phyloP scores from a whole-genome alignment of 2,797 vertebrate species.

The Sebastiscus tertius region DNA sequence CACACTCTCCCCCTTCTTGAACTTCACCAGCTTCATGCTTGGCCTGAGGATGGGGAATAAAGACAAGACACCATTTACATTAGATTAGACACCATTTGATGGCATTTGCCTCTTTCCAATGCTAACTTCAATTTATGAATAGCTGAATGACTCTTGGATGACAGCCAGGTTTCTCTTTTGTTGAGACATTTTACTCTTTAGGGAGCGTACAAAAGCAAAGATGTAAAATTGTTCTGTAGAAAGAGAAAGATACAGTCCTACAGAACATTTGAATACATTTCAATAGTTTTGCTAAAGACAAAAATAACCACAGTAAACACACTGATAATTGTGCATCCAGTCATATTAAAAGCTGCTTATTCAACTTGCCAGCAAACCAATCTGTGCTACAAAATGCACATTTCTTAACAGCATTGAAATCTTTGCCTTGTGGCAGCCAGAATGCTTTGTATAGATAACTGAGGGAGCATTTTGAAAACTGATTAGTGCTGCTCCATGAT shows the following conservation, averaged over 20 bases:
- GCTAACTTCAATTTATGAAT: conserved; percentile 7
- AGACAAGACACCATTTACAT: background rate
- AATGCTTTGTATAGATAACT: background rate
- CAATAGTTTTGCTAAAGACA: background rate
- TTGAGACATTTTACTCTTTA: background rate
- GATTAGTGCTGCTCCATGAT: background rate
- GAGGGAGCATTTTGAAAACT: background rate
- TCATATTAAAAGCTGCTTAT: background rate
- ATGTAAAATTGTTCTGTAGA: background rate
- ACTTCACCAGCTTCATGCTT: conserved; percentile 99
- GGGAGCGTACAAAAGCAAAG: background rate
- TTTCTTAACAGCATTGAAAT: background rate
- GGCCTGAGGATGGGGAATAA: conserved; percentile 74
- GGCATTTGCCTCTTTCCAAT: conserved; percentile 9
- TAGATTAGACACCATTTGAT: background rate
- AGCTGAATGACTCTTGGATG: conserved; percentile 1
- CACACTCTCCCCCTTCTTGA: conserved; percentile 98
- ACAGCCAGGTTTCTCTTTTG: background rate
- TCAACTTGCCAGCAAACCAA: conserved; percentile 1
- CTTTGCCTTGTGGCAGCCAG: background rate
- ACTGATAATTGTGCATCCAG: background rate
- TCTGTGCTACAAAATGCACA: background rate
- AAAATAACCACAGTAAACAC: background rate
- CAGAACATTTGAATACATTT: conserved; percentile 1
- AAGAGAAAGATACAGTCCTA: background rate